These are phyloP conservation scores for Mobula birostris DNA, from an alignment of 2,113 vertebrate species.

Conservation along the genomic window DNA sequence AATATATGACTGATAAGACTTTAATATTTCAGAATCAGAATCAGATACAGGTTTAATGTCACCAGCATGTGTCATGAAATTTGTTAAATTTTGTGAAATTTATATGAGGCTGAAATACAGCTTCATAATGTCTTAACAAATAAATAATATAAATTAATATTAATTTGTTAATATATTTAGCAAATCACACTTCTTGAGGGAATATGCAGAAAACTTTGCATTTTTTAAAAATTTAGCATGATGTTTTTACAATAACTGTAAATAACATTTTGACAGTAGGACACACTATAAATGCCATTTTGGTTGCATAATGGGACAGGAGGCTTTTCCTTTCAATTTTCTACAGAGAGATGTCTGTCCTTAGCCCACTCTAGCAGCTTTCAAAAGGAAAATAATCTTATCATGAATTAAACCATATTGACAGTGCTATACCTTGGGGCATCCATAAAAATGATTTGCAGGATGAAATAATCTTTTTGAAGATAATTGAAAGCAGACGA, in stretches of 20 bases:
- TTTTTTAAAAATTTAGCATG: not conserved
- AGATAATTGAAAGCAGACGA: constrained; percentile 16
- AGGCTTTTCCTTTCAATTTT: not conserved
- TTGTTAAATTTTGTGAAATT: too few relatives aligned
- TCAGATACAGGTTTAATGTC: too few relatives aligned
- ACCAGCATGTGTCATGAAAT: too few relatives aligned
- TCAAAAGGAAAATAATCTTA: not conserved
- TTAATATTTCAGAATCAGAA: not conserved
- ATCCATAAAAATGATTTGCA: constrained; percentile 21
- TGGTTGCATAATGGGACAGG: too few relatives aligned
- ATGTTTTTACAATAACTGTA: not conserved
- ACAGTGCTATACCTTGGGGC: constrained; percentile 7
- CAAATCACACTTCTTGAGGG: not conserved
- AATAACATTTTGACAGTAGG: too few relatives aligned
- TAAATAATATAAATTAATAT: not conserved
- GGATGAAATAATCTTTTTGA: constrained; percentile 13
- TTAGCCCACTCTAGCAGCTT: not conserved
- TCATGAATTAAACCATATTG: not conserved
- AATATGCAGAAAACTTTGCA: not conserved
- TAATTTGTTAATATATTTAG: not conserved
- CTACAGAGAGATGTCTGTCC: not conserved
- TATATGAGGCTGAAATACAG: not conserved
- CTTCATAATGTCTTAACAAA: not conserved
- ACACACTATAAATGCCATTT: not conserved
- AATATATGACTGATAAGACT: not conserved